Percentiles rank a stretch among this genome's conserved stretches.
phyloP scores from a whole-genome alignment of 30 jellyfish, hydroid and myxozoan species.

The Hydra vulgaris region DNA sequence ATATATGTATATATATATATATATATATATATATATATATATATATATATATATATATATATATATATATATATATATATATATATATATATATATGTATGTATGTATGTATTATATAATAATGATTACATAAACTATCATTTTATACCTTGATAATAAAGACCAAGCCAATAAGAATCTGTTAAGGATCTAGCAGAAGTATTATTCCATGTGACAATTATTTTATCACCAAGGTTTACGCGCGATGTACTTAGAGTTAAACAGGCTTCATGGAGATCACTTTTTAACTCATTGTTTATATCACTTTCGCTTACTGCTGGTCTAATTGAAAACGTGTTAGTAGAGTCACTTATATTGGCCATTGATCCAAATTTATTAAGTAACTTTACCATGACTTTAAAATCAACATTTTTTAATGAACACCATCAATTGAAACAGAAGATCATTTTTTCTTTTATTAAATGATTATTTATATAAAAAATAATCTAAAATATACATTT shows the following conservation, averaged over 20 bases:
- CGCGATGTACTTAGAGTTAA: conserved; percentile 63
- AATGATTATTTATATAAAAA: neutral
- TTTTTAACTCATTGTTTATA: conserved; percentile 31
- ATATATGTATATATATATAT: too few species aligned
- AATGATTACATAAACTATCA: too few species aligned
- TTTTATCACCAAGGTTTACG: conserved; percentile 78
- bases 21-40: too few species aligned
- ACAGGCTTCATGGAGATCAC: conserved; percentile 23
- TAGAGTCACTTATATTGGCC: neutral
- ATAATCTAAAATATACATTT: neutral
- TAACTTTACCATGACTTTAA: neutral
- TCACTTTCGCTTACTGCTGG: conserved; percentile 82
- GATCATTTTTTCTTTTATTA: neutral
- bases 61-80: too few species aligned
- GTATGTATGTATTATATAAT: too few species aligned
- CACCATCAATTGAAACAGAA: neutral
- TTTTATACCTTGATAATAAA: conserved; percentile 43
- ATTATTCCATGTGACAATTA: conserved; percentile 60
- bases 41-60: too few species aligned
- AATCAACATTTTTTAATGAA: neutral
- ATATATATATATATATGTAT: too few species aligned
- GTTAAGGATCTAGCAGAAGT: conserved; percentile 17
- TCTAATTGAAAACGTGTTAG: conserved; percentile 17
- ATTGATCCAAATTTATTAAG: neutral
- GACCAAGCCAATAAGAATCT: conserved; percentile 64